These are phyloP conservation scores for Fukomys damarensis DNA, from an alignment of 2,113 vertebrate species.

Conservation along the genomic window DNA sequence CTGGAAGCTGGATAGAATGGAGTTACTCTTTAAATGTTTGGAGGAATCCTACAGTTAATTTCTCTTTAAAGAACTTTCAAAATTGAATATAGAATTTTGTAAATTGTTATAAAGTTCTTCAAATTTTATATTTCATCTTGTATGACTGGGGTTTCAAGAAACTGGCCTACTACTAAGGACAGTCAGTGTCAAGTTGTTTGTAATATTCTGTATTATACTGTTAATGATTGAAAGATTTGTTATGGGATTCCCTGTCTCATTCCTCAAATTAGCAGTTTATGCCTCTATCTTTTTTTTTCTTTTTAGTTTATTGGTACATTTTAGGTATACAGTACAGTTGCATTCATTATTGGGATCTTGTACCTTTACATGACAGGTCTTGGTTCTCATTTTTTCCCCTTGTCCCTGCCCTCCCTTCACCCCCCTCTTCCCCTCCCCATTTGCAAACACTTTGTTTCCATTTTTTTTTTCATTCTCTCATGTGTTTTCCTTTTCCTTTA, in stretches of 20 bases:
- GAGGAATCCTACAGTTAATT: neutral
- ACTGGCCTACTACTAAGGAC: neutral
- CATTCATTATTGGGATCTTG: too few species aligned
- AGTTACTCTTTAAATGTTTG: slow-evolving; percentile 1
- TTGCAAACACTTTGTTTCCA: too few species aligned
- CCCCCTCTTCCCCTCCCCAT: too few species aligned
- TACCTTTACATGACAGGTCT: too few species aligned
- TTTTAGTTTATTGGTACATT: too few species aligned
- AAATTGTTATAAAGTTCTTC: neutral
- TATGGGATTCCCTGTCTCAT: neutral
- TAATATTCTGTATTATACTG: neutral
- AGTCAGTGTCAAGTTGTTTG: neutral
- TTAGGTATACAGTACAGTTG: too few species aligned
- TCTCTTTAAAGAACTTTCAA: neutral
- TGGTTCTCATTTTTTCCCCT: too few species aligned
- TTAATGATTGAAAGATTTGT: neutral
- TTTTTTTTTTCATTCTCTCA: too few species aligned
- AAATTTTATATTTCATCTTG: neutral
- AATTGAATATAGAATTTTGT: neutral
- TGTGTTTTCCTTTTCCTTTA: too few species aligned
- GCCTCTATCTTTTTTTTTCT: too few species aligned
- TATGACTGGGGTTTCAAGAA: neutral
- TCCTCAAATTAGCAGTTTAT: neutral
- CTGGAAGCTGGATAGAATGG: neutral
- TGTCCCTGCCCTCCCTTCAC: too few species aligned